phyloP scores from a whole-genome alignment of 2,113 vertebrate species.

The Calidris pygmaea region DNA sequence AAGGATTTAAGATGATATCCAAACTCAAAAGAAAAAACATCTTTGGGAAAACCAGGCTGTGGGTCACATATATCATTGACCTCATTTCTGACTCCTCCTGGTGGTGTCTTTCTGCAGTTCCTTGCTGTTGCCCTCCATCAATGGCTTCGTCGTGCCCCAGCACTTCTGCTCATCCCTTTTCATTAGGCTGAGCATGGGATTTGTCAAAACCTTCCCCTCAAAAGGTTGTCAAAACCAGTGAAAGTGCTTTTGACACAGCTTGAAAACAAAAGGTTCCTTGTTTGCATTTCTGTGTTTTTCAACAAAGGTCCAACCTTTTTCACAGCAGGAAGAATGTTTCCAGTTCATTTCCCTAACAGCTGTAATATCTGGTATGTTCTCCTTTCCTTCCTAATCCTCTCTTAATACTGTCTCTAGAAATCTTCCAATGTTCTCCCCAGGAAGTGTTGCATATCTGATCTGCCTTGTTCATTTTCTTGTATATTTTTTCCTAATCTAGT shows the following conservation, averaged over 20 bases:
- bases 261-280: conserved; percentile 11
- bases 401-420: neutral
- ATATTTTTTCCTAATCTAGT: neutral
- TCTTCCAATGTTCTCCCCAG: neutral
- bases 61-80: neutral
- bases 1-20: neutral
- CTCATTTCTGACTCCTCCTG: neutral
- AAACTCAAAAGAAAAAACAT: neutral
- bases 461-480: neutral
- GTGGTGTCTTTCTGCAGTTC: neutral
- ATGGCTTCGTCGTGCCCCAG: neutral
- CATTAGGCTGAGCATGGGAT: neutral
- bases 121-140: neutral
- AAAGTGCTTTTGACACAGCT: neutral
- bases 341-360: neutral
- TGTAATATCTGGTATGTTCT: neutral
- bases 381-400: neutral
- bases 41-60: neutral
- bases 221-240: neutral
- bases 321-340: neutral
- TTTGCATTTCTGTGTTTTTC: neutral
- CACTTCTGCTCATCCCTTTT: neutral
- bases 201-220: neutral
- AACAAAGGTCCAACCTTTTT: neutral
- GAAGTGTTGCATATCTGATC: neutral